These are phyloP conservation scores for Merluccius polli DNA, from an alignment of 2,797 vertebrate species.

Conservation along the genomic window DNA sequence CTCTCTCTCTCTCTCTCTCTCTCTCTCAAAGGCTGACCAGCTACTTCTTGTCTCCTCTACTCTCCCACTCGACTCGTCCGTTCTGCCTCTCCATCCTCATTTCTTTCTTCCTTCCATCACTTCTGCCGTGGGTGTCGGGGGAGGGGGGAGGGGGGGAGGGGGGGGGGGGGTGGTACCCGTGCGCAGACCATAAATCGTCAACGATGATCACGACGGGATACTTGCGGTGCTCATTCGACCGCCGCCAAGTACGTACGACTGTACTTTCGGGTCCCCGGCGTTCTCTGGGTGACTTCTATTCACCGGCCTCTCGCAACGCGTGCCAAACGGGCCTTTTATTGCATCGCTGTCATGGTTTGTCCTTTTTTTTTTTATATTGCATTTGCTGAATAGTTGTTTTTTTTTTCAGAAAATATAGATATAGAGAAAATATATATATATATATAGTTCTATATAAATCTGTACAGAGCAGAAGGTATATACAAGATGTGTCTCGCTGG, in stretches of 20 bases:
- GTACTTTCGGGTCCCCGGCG: too few relatives aligned
- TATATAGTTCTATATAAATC: constrained; percentile 77
- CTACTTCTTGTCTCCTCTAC: neutral
- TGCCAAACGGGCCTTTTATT: constrained; percentile 70
- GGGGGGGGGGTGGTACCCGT: too few relatives aligned
- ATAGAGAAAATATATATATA: constrained; percentile 72
- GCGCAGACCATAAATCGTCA: too few relatives aligned
- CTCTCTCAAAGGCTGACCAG: constrained; percentile 3
- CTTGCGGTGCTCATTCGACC: constrained; percentile 57
- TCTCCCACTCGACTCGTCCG: neutral
- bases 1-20: neutral
- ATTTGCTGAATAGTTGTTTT: constrained; percentile 60
- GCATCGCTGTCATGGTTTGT: constrained; percentile 47
- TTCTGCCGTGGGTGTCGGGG: neutral
- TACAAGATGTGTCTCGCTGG: constrained; percentile 71
- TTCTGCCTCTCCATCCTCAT: neutral
- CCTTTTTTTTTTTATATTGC: constrained; percentile 40
- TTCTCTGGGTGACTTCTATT: constrained; percentile 57
- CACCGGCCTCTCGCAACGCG: constrained; percentile 52
- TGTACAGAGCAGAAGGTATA: constrained; percentile 78
- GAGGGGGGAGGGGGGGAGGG: too few relatives aligned
- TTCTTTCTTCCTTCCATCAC: neutral
- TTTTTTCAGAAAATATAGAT: constrained; percentile 71
- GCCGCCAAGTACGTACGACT: constrained; percentile 71
- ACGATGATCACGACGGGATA: too few relatives aligned